Evolutionary conservation across 2,797 vertebrate species (phyloP), one percentile per base, ranked within the genome.

Genomic region (Enteromius viviparus): DNA sequence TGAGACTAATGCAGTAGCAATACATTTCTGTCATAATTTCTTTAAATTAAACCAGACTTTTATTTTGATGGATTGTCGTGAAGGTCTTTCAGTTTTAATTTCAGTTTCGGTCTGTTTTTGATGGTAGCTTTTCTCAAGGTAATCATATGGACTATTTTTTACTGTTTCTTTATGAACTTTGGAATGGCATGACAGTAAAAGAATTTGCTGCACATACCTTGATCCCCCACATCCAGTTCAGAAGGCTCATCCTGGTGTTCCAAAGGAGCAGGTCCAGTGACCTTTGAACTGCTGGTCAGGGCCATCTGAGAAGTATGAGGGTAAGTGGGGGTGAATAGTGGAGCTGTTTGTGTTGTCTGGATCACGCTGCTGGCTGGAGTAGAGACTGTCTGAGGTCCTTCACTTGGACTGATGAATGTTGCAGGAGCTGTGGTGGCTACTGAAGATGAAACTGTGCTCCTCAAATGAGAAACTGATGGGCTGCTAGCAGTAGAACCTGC

Each of bases 181-280:
- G 23, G 58, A 26, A 60, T 26, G 23, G 26, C 23, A 14, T 49
- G 26, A 72, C 26, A 21, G 26, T 26, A 9, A 4, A 47, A 42
- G 11, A 2, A 62, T 77, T 21, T 19, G 58, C 55, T 12, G 14
- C 47, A 79, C 68, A 49, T 42, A 95, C 95, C 93, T 81, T 95
- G 91, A 86, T 92, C 92, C 47, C 93, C 93, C 1, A 95, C 90
- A 15, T 94, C 94, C 17, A 95, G 92, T 85, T 94, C 90, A 15
- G 94, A 89, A 2, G 89, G 91, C 64, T 66, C 68, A 21, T 92
- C 90, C 74, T 47, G 84, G 72, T 91, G 85, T 23, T 87, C 87
- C 3, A 81, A 76, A 6, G 89, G 64, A 49, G 21, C 86, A 19
- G 87, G 45, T 81, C 85, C 87, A 51, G 80, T 76, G 42, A 9